Evolutionary conservation across 1,140 invertebrate genomes (phyloP).

Genomic region (Eriosoma lanigerum): DNA sequence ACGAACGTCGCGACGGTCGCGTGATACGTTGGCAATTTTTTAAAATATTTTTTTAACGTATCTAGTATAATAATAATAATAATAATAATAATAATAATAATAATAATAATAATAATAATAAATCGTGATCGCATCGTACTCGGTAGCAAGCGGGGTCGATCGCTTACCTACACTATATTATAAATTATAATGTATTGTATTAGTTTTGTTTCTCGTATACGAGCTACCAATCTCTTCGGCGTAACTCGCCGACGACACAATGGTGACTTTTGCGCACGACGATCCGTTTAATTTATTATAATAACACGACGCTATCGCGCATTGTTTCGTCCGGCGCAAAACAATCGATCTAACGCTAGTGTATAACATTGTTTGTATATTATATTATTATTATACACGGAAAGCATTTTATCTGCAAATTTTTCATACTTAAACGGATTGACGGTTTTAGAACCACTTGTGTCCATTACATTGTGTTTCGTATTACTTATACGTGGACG

Average conservation of each 20-base stretch:
- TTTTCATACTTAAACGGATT: too few species aligned
- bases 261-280: constrained; percentile 27
- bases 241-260: neutral
- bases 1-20: neutral
- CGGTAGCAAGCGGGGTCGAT: neutral
- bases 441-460: too few species aligned
- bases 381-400: too few species aligned
- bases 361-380: neutral
- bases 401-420: too few species aligned
- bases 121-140: neutral
- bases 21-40: neutral
- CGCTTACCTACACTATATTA: neutral
- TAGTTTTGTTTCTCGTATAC: too few species aligned
- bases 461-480: too few species aligned
- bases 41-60: too few species aligned
- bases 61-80: too few species aligned
- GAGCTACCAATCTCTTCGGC: neutral
- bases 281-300: constrained; percentile 19
- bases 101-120: neutral
- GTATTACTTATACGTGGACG: too few species aligned
- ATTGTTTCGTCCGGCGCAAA: neutral
- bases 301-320: neutral
- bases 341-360: neutral
- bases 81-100: constrained; percentile 1
- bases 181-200: too few species aligned